Evolutionary conservation across 2,888 invertebrate genomes (phyloP), one percentile per base, ranked within the genome.

Genomic region (Tinea semifulvella): DNA sequence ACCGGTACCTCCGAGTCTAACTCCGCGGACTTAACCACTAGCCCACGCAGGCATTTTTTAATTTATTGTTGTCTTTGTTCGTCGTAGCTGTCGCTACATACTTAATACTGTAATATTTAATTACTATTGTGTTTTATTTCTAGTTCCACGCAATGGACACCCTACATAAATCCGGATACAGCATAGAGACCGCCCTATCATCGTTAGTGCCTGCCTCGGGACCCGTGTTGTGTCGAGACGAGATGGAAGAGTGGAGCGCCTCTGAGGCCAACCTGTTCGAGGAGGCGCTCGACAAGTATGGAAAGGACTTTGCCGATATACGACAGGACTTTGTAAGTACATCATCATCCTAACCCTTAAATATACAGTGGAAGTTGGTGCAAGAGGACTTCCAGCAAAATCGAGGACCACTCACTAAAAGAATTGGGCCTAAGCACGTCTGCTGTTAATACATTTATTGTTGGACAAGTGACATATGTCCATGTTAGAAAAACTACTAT

Each of bases 221-320:
- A 11, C 98, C 98, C 16, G 94, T 98, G 57, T 86, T 98, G 54
- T 96, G 96, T 76, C 88, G 98, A 55, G 99, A 99, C 83, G 98
- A 99, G 84, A 96, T 99, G 92, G 99, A 99, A 82, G 98, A 99
- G 80, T 99, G 99, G 99, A 97, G 98, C 56, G 97, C 98, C 35
- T 94, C 96, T 8, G 99, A 99, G 75, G 98, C 98, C 44, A 98
- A 97, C 82, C 86, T 99, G 47, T 99, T 99, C 74, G 99, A 99
- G 79, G 99, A 99, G 81, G 98, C 98, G 35, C 85, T 99, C 58
- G 98, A 94, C 70, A 95, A 95, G 74, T 96, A 95, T 73, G 98
- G 98, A 58, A 99, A 99, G 82, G 98, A 99, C 84, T 99, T 99
- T 76, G 92, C 93, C 61, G 98, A 98, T 67, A 98, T 99, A 70